Conservation (phyloP, 2,113 vertebrate genomes). For the Lutjanus erythropterus region DNA sequence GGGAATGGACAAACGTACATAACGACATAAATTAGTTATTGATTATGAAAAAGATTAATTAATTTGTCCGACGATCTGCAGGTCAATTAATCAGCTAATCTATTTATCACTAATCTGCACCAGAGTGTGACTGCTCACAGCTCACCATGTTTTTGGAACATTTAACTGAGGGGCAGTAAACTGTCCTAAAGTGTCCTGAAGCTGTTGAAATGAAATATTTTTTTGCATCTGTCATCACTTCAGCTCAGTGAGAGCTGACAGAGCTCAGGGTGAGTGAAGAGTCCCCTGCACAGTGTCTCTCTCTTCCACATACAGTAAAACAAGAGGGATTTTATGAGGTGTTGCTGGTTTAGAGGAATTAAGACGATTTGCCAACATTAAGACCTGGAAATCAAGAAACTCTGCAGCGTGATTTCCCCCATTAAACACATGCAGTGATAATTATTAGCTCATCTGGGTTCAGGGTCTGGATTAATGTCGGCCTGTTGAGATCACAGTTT, state of each 20-base stretch:
- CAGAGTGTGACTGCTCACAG: no score
- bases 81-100: no score
- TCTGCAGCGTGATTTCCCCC: neutral
- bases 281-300: neutral
- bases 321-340: constrained; percentile 28
- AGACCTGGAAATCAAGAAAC: constrained; percentile 18
- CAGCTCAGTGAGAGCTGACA: neutral
- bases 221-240: neutral
- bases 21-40: no score
- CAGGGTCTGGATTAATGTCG: neutral
- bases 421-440: constrained; percentile 41
- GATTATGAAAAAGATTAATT: no score
- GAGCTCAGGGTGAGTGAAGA: no score
- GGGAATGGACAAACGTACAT: no score
- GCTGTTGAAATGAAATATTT: neutral
- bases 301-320: neutral
- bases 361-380: neutral
- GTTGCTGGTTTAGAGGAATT: constrained; percentile 21
- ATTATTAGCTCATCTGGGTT: constrained; percentile 2
- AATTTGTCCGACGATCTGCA: no score
- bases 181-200: no score
- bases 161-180: neutral
- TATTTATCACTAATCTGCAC: no score
- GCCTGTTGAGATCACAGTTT: constrained; percentile 24
- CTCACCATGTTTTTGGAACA: neutral